Percentiles rank a stretch among this genome's conserved stretches.
phyloP scores from a whole-genome alignment of 2,888 invertebrate genomes.

The Diabrotica balteata region DNA sequence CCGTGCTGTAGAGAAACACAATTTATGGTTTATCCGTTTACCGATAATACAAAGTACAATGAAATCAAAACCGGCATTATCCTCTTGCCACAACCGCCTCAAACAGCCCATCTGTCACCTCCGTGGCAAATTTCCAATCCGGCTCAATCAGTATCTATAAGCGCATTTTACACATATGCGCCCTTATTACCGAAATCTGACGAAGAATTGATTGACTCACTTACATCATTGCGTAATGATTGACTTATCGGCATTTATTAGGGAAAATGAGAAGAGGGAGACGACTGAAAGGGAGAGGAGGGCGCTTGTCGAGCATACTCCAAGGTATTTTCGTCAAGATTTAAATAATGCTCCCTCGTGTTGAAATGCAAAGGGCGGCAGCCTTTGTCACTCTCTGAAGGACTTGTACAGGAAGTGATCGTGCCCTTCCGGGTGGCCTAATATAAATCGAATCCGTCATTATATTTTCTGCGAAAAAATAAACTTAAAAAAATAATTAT shows the following conservation, averaged over 20 bases:
- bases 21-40: too few relatives aligned
- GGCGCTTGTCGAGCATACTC: slow-evolving; percentile 42
- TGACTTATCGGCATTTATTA: slow-evolving; percentile 45
- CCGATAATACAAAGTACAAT: too few relatives aligned
- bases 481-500: not conserved
- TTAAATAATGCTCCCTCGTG: slow-evolving; percentile 47
- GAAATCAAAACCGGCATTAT: too few relatives aligned
- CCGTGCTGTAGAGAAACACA: too few relatives aligned
- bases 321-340: slow-evolving; percentile 49
- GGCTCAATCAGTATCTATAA: slow-evolving; percentile 19
- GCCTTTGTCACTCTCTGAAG: slow-evolving; percentile 27
- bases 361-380: slow-evolving; percentile 38
- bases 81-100: too few relatives aligned
- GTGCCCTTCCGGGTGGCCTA: not conserved
- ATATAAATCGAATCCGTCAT: too few relatives aligned
- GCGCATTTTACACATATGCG: slow-evolving; percentile 23
- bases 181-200: slow-evolving; percentile 28
- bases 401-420: slow-evolving; percentile 11
- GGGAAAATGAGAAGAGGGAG: slow-evolving; percentile 30
- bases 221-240: slow-evolving; percentile 42
- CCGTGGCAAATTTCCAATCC: slow-evolving; percentile 21
- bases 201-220: slow-evolving; percentile 43
- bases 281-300: slow-evolving; percentile 31
- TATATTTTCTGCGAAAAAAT: not conserved
- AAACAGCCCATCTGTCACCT: slow-evolving; percentile 2